Base-by-base conservation (phyloP, 2,888 invertebrate genomes). In the Eurytoma californica region DNA sequence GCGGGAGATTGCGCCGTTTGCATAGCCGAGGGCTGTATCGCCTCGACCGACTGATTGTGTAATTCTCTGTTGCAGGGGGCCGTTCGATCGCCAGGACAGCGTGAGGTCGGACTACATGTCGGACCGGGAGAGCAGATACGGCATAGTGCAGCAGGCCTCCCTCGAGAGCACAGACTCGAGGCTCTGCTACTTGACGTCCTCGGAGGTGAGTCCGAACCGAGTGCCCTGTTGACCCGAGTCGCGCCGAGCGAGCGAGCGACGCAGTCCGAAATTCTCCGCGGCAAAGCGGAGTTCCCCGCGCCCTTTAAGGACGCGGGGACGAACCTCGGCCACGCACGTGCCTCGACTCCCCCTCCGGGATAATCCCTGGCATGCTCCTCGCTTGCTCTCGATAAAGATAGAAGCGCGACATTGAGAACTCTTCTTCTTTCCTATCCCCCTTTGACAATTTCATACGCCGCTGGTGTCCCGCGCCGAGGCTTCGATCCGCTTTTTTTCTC, bases 91-190 rank as follows among this genome's bases (percentile, higher is more conserved):
- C 16, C 97, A 97, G 92, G 97, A 97, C 91, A 96, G 96, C 90
- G 93, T 97, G 82, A 93, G 97, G 70, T 96, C 96, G 2, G 97
- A 97, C 89, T 97, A 97, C 92, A 94, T 96, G 91, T 97, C 97
- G 88, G 97, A 97, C 91, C 94, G 97, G 82, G 97, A 97, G 87
- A 94, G 95, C 20, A 92, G 94, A 79, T 94, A 96, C 85, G 96
- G 96, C 84, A 96, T 97, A 90, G 96, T 97, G 85, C 97, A 97
- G 91, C 97, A 97, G 91, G 97, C 97, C 65, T 97, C 97, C 72
- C 94, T 97, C 83, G 97, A 97, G 90, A 97, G 97, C 92, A 97
- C 97, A 13, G 97, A 97, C 92, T 97, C 97, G 83, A 93, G 97
- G 86, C 94, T 97, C 86, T 97, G 97, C 92, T 97, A 97, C 92